Percentiles rank a stretch among this genome's conserved stretches.
Evolutionary conservation across 2,113 vertebrate species (phyloP).

Genomic region (Pleuronectes platessa): DNA sequence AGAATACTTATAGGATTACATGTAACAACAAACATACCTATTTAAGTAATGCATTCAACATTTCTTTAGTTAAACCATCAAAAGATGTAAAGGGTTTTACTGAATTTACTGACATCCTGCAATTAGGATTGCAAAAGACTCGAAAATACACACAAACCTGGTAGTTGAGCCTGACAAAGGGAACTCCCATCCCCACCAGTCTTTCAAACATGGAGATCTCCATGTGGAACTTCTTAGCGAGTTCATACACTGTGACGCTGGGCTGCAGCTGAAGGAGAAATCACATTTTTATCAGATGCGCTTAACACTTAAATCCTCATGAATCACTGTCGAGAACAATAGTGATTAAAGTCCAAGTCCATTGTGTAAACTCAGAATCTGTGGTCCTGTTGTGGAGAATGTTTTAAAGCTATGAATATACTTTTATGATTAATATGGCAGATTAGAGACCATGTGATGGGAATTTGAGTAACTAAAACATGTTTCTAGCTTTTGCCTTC

Average conservation of each 20-base stretch:
- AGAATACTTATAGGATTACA: neutral
- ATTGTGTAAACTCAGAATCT: neutral
- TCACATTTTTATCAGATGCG: neutral
- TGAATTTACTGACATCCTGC: neutral
- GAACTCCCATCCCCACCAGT: slow-evolving; percentile 88
- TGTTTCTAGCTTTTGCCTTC: neutral
- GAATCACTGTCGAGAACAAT: neutral
- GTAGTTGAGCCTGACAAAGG: slow-evolving; percentile 91
- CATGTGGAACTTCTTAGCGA: slow-evolving; percentile 92
- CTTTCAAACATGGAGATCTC: slow-evolving; percentile 97
- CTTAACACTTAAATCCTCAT: neutral
- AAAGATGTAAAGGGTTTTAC: neutral
- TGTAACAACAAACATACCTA: neutral
- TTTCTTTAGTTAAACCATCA: neutral
- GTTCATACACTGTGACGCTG: slow-evolving; percentile 92
- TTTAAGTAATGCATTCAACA: neutral
- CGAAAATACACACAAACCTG: slow-evolving; percentile 82
- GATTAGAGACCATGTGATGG: neutral
- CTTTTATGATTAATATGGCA: neutral
- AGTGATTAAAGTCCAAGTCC: too few species aligned
- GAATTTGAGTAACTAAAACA: neutral
- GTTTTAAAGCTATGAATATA: neutral
- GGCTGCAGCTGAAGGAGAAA: slow-evolving; percentile 85
- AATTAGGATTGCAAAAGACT: neutral
- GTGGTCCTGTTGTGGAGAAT: neutral